Evolutionary conservation across 2,797 vertebrate genomes (phyloP), one percentile per base, ranked within the genome.

Genomic region (Typhlichthys eigenmanni): DNA sequence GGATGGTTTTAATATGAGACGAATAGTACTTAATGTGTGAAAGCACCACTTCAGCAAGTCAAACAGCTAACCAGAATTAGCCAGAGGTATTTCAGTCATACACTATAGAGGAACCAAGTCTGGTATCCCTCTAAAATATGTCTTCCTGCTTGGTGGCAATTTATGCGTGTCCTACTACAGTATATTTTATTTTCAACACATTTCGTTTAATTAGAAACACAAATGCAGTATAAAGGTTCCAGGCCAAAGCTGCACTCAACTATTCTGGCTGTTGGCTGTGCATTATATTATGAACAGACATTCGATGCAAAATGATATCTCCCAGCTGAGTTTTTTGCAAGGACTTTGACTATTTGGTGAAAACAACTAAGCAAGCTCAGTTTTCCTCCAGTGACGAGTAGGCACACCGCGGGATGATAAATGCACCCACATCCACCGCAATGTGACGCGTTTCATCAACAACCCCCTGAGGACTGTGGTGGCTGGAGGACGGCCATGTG

Each of bases 371-470:
- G n/a, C 47, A 43, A 43, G 62, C 38, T 0, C 9, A 32, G 5
- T 58, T 62, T 59, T 34, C 52, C 14, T 45, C 55, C 29, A 60
- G 51, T 76, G 47, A 19, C 73, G 14, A 48, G 62, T 59, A 68
- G 54, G 47, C 62, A 58, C 52, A 52, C 52, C 45, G 17, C 6
- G 17, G 60, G 51, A 56, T 78, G 67, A 83, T 64, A 64, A 82
- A 75, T 8, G n/a, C 53, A 69, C 53, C 56, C 62, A 49, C 71
- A 71, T 71, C 66, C 67, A 32, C 55, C 71, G 63, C 62, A 78
- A 79, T 65, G 69, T 67, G 64, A 60, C 71, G 69, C 7, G 46
- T 78, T 67, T 84, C 72, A 82, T 81, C 79, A 84, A 67, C 68
- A 71, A 54, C 60, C 75, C 55, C 62, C 55, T 46, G 58, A 68